A percentile compares a stretch with the other conserved stretches of the same genome.
These are phyloP conservation scores for Drosophila anomalata DNA, from an alignment of 2,888 invertebrate genomes.

Conservation along the genomic window DNA sequence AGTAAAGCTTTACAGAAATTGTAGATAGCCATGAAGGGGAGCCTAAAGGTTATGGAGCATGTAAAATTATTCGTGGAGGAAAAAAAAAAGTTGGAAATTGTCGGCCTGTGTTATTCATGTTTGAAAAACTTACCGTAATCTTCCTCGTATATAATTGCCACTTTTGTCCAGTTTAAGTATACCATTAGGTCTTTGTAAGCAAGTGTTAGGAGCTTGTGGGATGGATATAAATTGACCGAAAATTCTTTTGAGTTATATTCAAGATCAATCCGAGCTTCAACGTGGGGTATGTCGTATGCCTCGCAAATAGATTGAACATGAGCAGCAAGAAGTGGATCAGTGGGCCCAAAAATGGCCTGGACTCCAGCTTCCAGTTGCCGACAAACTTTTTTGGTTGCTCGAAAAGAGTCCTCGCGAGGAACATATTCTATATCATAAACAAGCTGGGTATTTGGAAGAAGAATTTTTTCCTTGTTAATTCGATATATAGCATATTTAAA, in stretches of 20 bases:
- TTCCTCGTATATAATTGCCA: constrained; percentile 97
- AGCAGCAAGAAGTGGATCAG: constrained; percentile 91
- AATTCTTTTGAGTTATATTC: constrained; percentile 86
- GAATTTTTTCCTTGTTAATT: constrained; percentile 93
- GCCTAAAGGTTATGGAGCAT: no score
- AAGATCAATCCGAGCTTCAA: constrained; percentile 90
- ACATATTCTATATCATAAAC: constrained; percentile 97
- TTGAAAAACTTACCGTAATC: constrained; percentile 88
- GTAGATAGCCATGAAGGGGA: no score
- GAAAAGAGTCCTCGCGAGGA: constrained; percentile 94
- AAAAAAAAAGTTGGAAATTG: no score
- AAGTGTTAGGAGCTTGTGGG: constrained; percentile 91
- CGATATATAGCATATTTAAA: constrained; percentile 97
- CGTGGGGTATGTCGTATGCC: constrained; percentile 94
- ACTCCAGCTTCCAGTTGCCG: constrained; percentile 91
- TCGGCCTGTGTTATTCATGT: no score
- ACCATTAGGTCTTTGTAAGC: constrained; percentile 94
- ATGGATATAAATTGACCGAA: constrained; percentile 95
- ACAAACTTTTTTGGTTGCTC: constrained; percentile 91
- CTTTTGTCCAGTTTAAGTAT: constrained; percentile 96
- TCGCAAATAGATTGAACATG: constrained; percentile 95
- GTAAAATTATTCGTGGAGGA: no score
- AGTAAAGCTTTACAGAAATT: no score
- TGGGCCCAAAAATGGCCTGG: constrained; percentile 88
- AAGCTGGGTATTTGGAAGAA: constrained; percentile 93